Evolutionary conservation across 2,797 vertebrate genomes (phyloP).

Genomic region (Chaenodraco wilsoni): DNA sequence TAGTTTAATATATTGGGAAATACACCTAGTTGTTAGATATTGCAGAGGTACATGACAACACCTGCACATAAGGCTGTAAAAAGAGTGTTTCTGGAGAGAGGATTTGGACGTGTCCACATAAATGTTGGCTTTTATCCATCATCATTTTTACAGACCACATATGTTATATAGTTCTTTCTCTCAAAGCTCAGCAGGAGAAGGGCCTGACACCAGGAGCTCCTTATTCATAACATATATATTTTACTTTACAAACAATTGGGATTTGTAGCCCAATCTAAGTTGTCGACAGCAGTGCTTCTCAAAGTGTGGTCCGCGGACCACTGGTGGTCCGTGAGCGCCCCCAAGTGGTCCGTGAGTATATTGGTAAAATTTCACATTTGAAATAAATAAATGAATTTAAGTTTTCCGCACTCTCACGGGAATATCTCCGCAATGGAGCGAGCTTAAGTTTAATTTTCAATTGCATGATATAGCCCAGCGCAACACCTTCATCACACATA

Average conservation of each 20-base stretch:
- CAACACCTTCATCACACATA: no score
- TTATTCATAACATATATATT: neutral
- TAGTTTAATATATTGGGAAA: neutral
- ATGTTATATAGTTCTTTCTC: neutral
- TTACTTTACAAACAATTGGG: no score
- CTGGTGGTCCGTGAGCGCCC: no score
- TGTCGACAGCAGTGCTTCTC: neutral
- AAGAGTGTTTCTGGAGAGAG: neutral
- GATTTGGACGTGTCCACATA: neutral
- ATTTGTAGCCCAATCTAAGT: neutral
- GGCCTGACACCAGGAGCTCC: neutral
- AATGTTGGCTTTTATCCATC: neutral
- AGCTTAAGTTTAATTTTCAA: no score
- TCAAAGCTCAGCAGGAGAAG: neutral
- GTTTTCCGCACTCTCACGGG: no score
- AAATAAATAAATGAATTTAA: no score
- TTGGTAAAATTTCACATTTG: no score
- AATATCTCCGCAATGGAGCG: no score
- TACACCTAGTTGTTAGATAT: neutral
- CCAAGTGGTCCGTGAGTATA: no score
- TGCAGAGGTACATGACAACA: neutral
- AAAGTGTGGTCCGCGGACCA: no score
- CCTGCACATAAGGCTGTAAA: neutral
- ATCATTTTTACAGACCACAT: neutral
- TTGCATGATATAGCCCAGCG: no score